These are phyloP conservation scores for Clostera curtula DNA, from an alignment of 2,888 invertebrate species.

Conservation along the genomic window DNA sequence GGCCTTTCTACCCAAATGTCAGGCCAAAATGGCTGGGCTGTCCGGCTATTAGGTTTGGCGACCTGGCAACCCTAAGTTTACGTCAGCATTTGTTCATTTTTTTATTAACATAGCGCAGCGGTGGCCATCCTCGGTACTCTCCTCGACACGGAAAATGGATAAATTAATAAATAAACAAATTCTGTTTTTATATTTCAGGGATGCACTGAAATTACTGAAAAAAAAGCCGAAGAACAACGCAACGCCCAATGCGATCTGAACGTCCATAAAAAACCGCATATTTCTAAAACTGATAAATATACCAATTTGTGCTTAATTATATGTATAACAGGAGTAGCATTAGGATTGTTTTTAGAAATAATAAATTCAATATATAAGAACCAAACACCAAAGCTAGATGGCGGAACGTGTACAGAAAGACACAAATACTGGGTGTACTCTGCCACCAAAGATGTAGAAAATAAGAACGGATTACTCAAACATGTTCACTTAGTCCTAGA, in stretches of 20 bases:
- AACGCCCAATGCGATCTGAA: constrained; percentile 7
- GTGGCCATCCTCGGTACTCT: no score
- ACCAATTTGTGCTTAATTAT: constrained; percentile 42
- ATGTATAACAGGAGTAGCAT: constrained; percentile 47
- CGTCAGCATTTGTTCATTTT: no score
- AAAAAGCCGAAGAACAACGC: no score
- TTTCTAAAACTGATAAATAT: constrained; percentile 19
- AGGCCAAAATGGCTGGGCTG: no score
- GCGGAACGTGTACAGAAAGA: constrained; percentile 15
- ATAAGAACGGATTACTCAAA: constrained; percentile 78
- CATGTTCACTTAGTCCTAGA: constrained; percentile 89
- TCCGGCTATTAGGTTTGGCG: no score
- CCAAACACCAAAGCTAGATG: constrained; percentile 20
- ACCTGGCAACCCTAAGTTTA: no score
- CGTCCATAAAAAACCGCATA: constrained; percentile 6
- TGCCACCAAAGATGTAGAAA: constrained; percentile 67
- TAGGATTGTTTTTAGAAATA: constrained; percentile 48
- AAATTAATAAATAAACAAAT: no score
- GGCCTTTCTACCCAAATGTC: no score
- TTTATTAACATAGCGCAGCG: no score
- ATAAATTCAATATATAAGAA: constrained; percentile 38
- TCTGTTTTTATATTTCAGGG: no score
- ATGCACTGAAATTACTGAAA: no score
- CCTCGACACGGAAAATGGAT: no score
- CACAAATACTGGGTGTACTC: constrained; percentile 76